Evolutionary conservation across 2,113 vertebrate genomes (phyloP).

Genomic region (Corvus moneduloides): DNA sequence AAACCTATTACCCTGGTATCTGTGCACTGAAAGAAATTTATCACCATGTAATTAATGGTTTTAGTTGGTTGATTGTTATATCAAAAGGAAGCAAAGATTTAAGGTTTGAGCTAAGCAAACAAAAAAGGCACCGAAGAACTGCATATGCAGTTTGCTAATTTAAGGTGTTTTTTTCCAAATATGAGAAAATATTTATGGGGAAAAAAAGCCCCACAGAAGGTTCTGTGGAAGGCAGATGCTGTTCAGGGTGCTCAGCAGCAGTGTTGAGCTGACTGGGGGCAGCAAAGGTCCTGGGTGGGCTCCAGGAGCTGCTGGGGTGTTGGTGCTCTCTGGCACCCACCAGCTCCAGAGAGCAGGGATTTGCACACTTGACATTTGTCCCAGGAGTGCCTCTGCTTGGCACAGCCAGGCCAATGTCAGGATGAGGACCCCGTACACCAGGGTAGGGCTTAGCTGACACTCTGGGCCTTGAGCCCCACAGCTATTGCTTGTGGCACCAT

Average conservation of each 20-base stretch:
- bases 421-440: neutral
- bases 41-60: slow-evolving; percentile 3
- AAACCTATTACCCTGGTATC: neutral
- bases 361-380: neutral
- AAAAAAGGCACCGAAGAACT: neutral
- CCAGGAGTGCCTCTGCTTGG: neutral
- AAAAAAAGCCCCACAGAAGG: neutral
- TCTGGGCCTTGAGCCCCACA: accelerated
- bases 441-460: accelerated
- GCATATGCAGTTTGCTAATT: neutral
- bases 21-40: neutral
- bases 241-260: neutral
- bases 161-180: neutral
- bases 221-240: neutral
- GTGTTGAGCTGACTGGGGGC: neutral
- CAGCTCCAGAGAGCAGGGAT: neutral
- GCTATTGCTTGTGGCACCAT: neutral
- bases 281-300: accelerated
- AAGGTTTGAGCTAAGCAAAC: neutral
- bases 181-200: neutral
- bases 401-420: neutral
- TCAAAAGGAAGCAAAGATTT: neutral
- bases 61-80: neutral
- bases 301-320: neutral
- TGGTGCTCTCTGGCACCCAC: neutral